Base-by-base conservation (phyloP, 2,797 vertebrate genomes). In the Neosalanx taihuensis region DNA sequence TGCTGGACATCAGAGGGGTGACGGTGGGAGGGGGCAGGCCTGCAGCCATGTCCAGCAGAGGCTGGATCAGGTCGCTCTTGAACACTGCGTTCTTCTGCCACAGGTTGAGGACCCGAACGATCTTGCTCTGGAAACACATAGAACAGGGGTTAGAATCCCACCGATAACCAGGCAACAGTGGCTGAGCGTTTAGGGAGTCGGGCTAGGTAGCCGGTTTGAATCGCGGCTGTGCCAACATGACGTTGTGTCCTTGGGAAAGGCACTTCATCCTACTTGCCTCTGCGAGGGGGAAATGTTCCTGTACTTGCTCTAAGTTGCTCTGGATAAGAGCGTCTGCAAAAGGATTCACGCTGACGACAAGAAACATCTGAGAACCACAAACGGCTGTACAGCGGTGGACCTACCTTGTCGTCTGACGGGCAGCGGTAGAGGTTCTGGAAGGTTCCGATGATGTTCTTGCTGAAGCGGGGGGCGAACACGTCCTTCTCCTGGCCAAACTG, bases 41-140 rank as follows among this genome's bases (percentile, higher is more conserved):
- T 61, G 95, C 97, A 23, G 98, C 98, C 97, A 99, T 98, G 83
- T 99, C 98, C 89, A 99, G 69, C 56, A 99, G 92, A 71, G 98
- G 98, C 83, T 99, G 98, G 81, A 99, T 99, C 87, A 99, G 98
- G 92, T 99, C 97, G 82, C 98, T 99, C 89, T 98, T 99, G 85
- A 99, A 99, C 35, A 99, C 98, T 0, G 93, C 96, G 84, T 99
- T 99, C 90, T 99, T 99, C 89, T 99, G 98, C 98, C 98, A 99
- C 49, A 99, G 91, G 85, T 99, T 99, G 69, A 99, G 91, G n/a
- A 99, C 98, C 84, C 98, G 90, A 71, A 99, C 98, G 65, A 99
- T 99, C 90, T 98, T 99, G 90, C 98, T 99, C 97, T 99, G 87
- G 37, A 93, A 93, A 84, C 67, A 69, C 3, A 18, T 62, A 75